Evolutionary conservation across 2,113 vertebrate genomes (phyloP).

Genomic region (Cheilinus undulatus): DNA sequence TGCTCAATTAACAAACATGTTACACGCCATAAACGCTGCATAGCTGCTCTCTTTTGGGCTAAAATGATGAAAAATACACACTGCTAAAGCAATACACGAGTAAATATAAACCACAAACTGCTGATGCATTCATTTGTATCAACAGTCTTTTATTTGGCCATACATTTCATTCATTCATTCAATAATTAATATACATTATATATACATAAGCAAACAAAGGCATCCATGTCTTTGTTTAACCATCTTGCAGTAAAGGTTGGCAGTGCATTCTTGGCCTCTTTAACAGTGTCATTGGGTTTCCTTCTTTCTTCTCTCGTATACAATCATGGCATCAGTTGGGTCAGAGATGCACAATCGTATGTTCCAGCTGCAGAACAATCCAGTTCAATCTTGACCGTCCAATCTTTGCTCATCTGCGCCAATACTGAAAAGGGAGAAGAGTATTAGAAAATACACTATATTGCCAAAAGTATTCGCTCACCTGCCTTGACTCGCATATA

Average conservation of each 20-base stretch:
- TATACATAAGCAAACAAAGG: constrained; percentile 75
- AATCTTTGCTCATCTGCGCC: constrained; percentile 17
- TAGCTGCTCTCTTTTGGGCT: constrained; percentile 34
- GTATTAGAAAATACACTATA: too few relatives aligned
- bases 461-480: too few relatives aligned
- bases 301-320: not conserved
- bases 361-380: constrained; percentile 21
- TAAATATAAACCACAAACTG: not conserved
- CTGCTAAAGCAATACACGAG: not conserved
- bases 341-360: not conserved
- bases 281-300: constrained; percentile 56
- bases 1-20: constrained; percentile 51
- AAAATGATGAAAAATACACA: constrained; percentile 37
- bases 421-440: not conserved
- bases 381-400: constrained; percentile 15
- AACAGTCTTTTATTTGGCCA: constrained; percentile 80
- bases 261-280: constrained; percentile 73
- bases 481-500: too few relatives aligned
- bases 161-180: constrained; percentile 64
- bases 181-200: constrained; percentile 77
- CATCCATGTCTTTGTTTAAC: constrained; percentile 39
- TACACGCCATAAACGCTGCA: constrained; percentile 48
- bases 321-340: constrained; percentile 1
- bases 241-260: constrained; percentile 72
- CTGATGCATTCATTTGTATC: constrained; percentile 29